Conservation (phyloP, 2,888 invertebrate genomes). For the Drosophila neotestacea region DNA sequence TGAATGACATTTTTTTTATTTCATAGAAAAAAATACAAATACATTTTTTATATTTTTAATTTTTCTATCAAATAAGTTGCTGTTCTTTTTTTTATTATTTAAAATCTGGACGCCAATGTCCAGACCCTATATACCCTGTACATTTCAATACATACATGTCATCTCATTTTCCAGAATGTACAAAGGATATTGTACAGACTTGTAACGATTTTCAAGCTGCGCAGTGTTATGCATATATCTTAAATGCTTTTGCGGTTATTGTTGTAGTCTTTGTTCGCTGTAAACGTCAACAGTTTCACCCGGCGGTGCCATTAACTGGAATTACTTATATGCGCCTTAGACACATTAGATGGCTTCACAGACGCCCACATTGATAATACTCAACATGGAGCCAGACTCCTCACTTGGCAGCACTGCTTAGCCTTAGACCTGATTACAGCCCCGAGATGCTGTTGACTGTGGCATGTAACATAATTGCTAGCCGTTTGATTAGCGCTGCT, state of each 20-base stretch:
- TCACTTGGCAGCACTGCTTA: slow-evolving; percentile 5
- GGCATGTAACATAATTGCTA: slow-evolving; percentile 52
- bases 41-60: too few species aligned
- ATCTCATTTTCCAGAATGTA: too few species aligned
- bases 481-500: slow-evolving; percentile 61
- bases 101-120: too few species aligned
- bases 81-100: too few species aligned
- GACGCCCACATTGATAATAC: slow-evolving; percentile 53
- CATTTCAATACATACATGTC: too few species aligned
- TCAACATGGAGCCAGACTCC: slow-evolving; percentile 30
- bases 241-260: slow-evolving; percentile 9
- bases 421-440: slow-evolving; percentile 4
- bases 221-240: not conserved
- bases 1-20: too few species aligned
- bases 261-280: slow-evolving; percentile 8
- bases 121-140: too few species aligned
- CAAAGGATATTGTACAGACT: not conserved
- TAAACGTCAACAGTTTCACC: slow-evolving; percentile 28
- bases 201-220: not conserved
- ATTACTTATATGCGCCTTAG: slow-evolving; percentile 30
- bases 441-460: slow-evolving; percentile 6
- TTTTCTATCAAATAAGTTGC: too few species aligned
- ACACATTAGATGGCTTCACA: slow-evolving; percentile 32
- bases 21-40: too few species aligned
- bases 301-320: slow-evolving; percentile 44